These are phyloP conservation scores for Peromyscus leucopus DNA, from an alignment of 2,113 vertebrate species.

Conservation along the genomic window DNA sequence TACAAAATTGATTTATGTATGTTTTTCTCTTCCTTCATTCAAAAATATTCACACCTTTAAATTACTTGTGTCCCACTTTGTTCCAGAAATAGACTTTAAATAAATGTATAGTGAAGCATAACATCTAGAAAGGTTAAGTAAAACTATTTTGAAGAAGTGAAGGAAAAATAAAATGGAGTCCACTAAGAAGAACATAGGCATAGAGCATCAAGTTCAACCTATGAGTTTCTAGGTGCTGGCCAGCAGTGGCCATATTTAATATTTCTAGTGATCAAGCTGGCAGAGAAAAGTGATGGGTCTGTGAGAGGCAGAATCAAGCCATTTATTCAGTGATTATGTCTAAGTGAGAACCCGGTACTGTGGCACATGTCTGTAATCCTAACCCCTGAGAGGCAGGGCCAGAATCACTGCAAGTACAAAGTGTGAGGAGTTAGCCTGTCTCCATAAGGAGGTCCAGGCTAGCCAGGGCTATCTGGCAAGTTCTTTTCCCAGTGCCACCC, in stretches of 20 bases:
- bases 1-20: not conserved
- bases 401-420: not conserved
- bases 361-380: not conserved
- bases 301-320: not conserved
- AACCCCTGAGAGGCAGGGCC: not conserved
- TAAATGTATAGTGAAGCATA: constrained; percentile 1
- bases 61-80: not conserved
- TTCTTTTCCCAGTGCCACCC: not conserved
- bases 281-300: not conserved
- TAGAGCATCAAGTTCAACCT: not conserved
- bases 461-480: not conserved
- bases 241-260: not conserved
- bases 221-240: not conserved
- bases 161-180: not conserved
- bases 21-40: not conserved
- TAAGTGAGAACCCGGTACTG: not conserved
- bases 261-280: not conserved
- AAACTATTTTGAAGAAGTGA: not conserved
- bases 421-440: not conserved
- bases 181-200: not conserved
- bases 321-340: not conserved
- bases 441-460: not conserved
- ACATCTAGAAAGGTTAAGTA: constrained; percentile 19
- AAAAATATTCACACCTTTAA: not conserved
- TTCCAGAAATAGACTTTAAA: not conserved